Base-by-base conservation (phyloP, 2,113 vertebrate species). In the Myiozetetes cayanensis region DNA sequence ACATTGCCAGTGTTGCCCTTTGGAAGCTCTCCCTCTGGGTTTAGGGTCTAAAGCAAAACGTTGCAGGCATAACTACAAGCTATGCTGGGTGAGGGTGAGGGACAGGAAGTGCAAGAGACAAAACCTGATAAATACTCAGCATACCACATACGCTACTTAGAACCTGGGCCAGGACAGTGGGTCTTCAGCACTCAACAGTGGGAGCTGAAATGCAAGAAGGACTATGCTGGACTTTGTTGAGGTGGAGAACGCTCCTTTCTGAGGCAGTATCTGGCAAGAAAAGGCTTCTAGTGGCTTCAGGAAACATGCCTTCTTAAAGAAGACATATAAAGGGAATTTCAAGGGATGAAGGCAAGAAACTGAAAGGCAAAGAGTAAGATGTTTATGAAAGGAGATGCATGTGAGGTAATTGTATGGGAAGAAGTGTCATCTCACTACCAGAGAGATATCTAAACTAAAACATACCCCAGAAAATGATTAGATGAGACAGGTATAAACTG, bases 1-100 rank as follows among this genome's bases (percentile, higher is more conserved):
- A 3, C 76, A 49, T 43, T 75, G n/a, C 30, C 37, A 55, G 13
- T 0, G 0, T 8, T 46, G 46, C 46, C 12, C n/a, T 76, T 31
- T 41, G 31, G 30, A 90, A 90, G 31, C 2, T 73, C 6, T 73
- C 5, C 4, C 17, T 85, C 12, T 58, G 17, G 2, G 11, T 58
- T 62, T 53, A 65, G 13, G 12, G 8, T 63, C 10, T 43, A 66
- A 30, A 58, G 33, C 9, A 76, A 76, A 20, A 20, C 19, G 37
- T 6, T n/a, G 41, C 10, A 83, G 41, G 12, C 0, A 0, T 58
- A 86, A 73, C 18, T 76, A 15, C 19, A 41, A 73, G 43, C 41
- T 85, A 11, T 2, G 2, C 16, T 52, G 8, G 9, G 6, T 49
- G 25, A 47, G 4, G 9, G 3, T 35, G 3, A 6, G 15, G 17